Evolutionary conservation across 2,797 vertebrate genomes (phyloP), one percentile per base, ranked within the genome.

Genomic region (Sebastes kiyomatsui): DNA sequence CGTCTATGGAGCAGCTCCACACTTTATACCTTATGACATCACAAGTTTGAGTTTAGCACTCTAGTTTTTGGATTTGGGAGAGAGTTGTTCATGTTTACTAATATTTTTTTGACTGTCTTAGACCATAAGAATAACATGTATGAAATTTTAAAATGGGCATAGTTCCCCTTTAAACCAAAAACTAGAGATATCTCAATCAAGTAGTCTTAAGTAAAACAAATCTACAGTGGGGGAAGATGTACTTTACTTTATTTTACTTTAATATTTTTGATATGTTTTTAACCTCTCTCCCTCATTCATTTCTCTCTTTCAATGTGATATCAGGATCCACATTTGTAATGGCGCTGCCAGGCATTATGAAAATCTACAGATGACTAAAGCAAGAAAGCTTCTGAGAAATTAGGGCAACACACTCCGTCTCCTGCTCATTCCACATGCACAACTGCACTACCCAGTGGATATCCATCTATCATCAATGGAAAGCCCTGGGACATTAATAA

Each of bases 401-500:
- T 70, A 91, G 81, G 82, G 38, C 87, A 89, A 67, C 82, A 59
- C 67, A 75, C 75, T 75, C 78, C 22, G 35, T 86, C 73, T 84
- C 80, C 23, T 7, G 8, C 78, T 88, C 72, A 85, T 86, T 87
- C 55, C 65, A 74, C 80, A 82, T 82, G 73, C 80, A 83, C 86
- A 85, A 87, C 80, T 80, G 84, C 85, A 85, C 85, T 90, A 89
- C 81, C 69, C 72, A 38, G 77, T 84, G 75, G 80, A 90, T 86
- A 82, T 74, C 74, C 80, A 92, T 93, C 88, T 84, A 85, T 92
- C 87, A 91, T 75, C 89, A 81, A 73, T 90, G 85, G 82, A 91
- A 88, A 92, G 84, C 79, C 72, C 82, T 42, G 76, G 79, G 85
- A 88, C 91, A 94, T 93, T 92, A 93, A 92, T 94, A 90, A 93